phyloP scores from a whole-genome alignment of 2,797 vertebrate genomes.

The Enteromius fasciolatus region DNA sequence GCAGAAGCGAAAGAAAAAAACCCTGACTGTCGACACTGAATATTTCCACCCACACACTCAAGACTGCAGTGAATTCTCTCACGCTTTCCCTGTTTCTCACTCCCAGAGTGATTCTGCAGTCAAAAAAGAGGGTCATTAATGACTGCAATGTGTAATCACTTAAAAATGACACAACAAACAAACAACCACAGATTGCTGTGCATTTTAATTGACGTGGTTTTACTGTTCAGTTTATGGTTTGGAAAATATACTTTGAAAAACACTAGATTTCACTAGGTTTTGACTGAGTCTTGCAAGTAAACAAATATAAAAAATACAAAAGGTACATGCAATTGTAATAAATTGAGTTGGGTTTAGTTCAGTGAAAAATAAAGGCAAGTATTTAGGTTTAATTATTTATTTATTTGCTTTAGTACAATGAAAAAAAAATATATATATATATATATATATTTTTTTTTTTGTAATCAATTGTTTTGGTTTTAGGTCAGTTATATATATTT shows the following conservation, averaged over 20 bases:
- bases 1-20: constrained; percentile 1
- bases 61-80: constrained; percentile 12
- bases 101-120: background rate
- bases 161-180: constrained; percentile 17
- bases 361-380: too few species aligned
- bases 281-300: background rate
- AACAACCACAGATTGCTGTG: background rate
- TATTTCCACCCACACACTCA: constrained; percentile 37
- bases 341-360: too few species aligned
- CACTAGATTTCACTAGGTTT: background rate
- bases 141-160: constrained; percentile 25
- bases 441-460: too few species aligned
- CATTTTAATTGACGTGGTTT: background rate
- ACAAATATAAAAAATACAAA: background rate
- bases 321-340: too few species aligned
- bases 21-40: constrained; percentile 26
- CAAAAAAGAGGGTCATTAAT: constrained; percentile 10
- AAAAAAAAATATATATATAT: too few species aligned
- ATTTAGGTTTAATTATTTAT: too few species aligned
- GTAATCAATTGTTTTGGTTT: too few species aligned
- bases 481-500: too few species aligned
- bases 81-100: background rate
- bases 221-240: background rate
- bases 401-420: too few species aligned
- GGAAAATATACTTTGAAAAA: background rate